These are phyloP conservation scores for Pentamera pediparva DNA, from an alignment of 53 echinoderm and acorn worm species.

Conservation along the genomic window DNA sequence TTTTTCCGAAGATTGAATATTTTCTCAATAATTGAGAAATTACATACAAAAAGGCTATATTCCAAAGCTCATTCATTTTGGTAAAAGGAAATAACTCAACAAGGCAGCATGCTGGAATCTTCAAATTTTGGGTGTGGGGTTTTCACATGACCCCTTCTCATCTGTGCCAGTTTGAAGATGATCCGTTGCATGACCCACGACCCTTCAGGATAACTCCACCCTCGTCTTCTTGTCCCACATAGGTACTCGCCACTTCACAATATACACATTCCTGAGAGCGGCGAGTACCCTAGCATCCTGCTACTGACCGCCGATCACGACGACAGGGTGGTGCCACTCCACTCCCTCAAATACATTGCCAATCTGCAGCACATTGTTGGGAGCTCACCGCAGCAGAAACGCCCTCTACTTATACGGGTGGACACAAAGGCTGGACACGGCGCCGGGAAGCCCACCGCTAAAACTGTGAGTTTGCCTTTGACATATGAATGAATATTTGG, in stretches of 20 bases:
- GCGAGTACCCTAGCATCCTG: conserved; percentile 75
- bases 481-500: background rate
- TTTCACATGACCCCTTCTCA: too few relatives aligned
- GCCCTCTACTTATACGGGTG: conserved; percentile 71
- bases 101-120: too few relatives aligned
- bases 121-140: background rate
- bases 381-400: conserved; percentile 47
- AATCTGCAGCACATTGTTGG: conserved; percentile 67
- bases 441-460: conserved; percentile 90
- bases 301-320: conserved; percentile 87
- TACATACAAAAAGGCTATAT: too few relatives aligned
- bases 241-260: conserved; percentile 96
- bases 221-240: background rate
- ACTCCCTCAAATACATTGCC: conserved; percentile 86
- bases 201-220: too few relatives aligned
- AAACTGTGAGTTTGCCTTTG: conserved; percentile 62
- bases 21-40: too few relatives aligned
- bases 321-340: conserved; percentile 86
- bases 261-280: conserved; percentile 46
- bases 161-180: too few relatives aligned
- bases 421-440: conserved; percentile 97
- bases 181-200: too few relatives aligned
- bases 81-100: too few relatives aligned
- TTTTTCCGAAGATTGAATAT: too few relatives aligned
- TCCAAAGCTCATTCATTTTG: too few relatives aligned